These are phyloP conservation scores for Anisognathus igniventris DNA, from an alignment of 2,797 vertebrate species.

Conservation along the genomic window DNA sequence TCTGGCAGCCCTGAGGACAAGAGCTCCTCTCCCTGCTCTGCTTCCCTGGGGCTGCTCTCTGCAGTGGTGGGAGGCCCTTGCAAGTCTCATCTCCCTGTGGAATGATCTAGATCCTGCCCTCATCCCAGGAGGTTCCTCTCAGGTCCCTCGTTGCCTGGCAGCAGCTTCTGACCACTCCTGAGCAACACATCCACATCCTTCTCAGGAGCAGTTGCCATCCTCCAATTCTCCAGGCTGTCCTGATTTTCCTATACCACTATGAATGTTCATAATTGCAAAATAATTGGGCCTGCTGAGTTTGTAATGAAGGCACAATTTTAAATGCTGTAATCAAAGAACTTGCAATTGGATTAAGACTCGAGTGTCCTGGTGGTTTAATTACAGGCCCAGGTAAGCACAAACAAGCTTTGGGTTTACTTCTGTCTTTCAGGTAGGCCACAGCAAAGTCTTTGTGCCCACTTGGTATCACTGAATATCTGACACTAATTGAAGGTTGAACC, in stretches of 20 bases:
- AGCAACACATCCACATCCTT: background rate
- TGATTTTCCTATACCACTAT: background rate
- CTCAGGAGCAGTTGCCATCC: background rate
- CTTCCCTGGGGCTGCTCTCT: background rate
- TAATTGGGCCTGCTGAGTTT: constrained; percentile 12
- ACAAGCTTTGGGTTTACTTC: background rate
- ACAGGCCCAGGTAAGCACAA: background rate
- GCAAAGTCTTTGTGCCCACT: background rate
- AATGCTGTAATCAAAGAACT: constrained; percentile 26
- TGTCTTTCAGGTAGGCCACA: background rate
- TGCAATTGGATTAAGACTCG: constrained; percentile 1
- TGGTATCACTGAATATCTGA: background rate
- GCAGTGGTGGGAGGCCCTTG: accelerated
- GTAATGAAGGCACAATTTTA: background rate
- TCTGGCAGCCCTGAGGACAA: background rate
- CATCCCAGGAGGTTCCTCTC: background rate
- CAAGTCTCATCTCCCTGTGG: background rate
- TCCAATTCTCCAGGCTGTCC: background rate
- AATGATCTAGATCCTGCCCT: background rate
- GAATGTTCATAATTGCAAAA: constrained; percentile 12
- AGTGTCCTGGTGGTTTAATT: background rate
- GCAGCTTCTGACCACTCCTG: background rate
- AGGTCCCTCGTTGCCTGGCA: background rate
- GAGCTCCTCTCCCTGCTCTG: background rate
- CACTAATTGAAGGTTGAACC: background rate